phyloP scores from a whole-genome alignment of 2,888 invertebrate genomes.

The Drosophila nr. perissopoda region DNA sequence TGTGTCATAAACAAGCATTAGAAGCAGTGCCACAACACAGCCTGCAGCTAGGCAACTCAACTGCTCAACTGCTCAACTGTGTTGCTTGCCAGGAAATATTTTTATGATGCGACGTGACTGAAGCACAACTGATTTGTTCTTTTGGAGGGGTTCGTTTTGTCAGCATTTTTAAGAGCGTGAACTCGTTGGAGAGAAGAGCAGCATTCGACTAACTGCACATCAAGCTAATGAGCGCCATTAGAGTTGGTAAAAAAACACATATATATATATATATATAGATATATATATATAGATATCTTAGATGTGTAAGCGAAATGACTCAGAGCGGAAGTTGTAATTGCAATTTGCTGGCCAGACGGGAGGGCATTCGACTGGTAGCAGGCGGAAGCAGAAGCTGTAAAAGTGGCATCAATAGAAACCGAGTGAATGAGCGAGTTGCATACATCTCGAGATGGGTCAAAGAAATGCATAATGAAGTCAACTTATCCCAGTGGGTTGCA shows the following conservation, averaged over 20 bases:
- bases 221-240: slow-evolving; percentile 59
- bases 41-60: slow-evolving; percentile 14
- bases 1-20: slow-evolving; percentile 59
- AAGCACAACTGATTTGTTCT: slow-evolving; percentile 4
- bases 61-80: slow-evolving; percentile 5
- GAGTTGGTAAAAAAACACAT: slow-evolving; percentile 18
- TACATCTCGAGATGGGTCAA: slow-evolving; percentile 6
- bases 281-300: neutral
- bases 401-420: slow-evolving; percentile 26
- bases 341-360: slow-evolving; percentile 34
- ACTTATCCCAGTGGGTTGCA: slow-evolving; percentile 25
- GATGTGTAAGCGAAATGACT: slow-evolving; percentile 41
- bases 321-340: slow-evolving; percentile 73
- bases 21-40: slow-evolving; percentile 26
- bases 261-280: neutral
- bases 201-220: slow-evolving; percentile 30
- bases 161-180: slow-evolving; percentile 24
- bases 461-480: slow-evolving; percentile 40
- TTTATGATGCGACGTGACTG: slow-evolving; percentile 70
- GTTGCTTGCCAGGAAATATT: slow-evolving; percentile 44
- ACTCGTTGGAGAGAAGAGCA: slow-evolving; percentile 12
- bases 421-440: slow-evolving; percentile 15
- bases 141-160: slow-evolving; percentile 15
- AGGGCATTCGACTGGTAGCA: slow-evolving; percentile 1
- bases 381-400: slow-evolving; percentile 13